Evolutionary conservation across 2,113 vertebrate genomes (phyloP).

Genomic region (Dromiciops gliroides): DNA sequence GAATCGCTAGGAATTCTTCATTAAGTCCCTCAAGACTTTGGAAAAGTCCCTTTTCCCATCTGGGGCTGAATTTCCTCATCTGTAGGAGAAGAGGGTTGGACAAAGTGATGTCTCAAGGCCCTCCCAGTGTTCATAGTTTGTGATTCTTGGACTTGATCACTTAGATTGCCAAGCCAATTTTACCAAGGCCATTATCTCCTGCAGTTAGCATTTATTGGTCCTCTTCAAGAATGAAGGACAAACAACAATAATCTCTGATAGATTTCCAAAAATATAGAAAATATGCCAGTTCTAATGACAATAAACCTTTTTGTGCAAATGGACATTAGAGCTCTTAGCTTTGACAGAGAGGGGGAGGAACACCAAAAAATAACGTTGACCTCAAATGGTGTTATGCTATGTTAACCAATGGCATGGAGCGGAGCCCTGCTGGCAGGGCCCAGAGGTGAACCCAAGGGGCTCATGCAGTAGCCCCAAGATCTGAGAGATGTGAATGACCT

Average conservation of each 20-base stretch:
- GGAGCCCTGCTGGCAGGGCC: background rate
- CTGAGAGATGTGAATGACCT: background rate
- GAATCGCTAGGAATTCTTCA: background rate
- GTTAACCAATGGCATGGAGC: background rate
- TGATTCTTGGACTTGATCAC: background rate
- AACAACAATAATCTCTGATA: background rate
- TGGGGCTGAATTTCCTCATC: background rate
- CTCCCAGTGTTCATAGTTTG: background rate
- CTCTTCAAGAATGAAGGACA: background rate
- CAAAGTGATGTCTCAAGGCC: background rate
- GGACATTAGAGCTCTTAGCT: background rate
- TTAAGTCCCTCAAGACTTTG: background rate
- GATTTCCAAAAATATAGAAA: conserved; percentile 7
- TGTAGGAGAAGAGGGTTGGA: background rate
- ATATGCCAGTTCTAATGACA: background rate
- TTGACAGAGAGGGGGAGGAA: background rate
- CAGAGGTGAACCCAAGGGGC: background rate
- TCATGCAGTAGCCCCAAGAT: background rate
- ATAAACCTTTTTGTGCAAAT: background rate
- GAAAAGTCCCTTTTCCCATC: background rate
- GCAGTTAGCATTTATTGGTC: background rate
- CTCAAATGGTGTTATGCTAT: background rate
- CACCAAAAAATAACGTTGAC: background rate
- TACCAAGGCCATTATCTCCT: background rate
- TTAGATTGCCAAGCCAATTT: background rate